phyloP scores from a whole-genome alignment of 2,888 invertebrate species.

The Blastobasis adustella region DNA sequence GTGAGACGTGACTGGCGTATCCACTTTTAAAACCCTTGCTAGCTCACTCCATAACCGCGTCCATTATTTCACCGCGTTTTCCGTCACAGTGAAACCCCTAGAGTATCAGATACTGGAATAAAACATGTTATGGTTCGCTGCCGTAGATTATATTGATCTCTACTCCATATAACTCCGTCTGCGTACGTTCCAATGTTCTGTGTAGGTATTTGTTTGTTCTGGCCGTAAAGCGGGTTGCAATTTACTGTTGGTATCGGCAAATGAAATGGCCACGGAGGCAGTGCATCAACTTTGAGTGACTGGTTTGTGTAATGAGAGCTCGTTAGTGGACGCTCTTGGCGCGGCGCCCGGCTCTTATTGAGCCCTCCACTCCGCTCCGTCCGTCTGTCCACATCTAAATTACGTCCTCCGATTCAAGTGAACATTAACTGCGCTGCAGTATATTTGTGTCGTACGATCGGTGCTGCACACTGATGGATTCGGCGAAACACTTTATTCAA shows the following conservation, averaged over 20 bases:
- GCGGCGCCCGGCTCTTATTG: constrained; percentile 24
- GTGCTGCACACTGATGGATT: too few species aligned
- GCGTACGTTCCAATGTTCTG: too few species aligned
- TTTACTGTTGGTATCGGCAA: constrained; percentile 6
- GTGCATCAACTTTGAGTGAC: constrained; percentile 27
- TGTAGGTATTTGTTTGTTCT: neutral
- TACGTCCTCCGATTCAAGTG: too few species aligned
- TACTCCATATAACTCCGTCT: neutral
- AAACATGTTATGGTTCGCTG: neutral
- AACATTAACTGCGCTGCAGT: too few species aligned
- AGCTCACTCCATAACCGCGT: neutral
- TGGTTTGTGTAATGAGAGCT: constrained; percentile 46
- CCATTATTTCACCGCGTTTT: neutral
- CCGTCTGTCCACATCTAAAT: neutral
- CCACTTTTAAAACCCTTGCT: too few species aligned
- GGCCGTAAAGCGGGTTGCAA: neutral
- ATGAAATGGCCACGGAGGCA: constrained; percentile 21
- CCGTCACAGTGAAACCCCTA: neutral
- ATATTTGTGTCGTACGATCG: too few species aligned
- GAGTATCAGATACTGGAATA: neutral
- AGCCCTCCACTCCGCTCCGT: constrained; percentile 17
- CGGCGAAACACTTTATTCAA: too few species aligned
- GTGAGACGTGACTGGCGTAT: too few species aligned
- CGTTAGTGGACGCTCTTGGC: constrained; percentile 46
- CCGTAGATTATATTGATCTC: neutral